These are phyloP conservation scores for Bagarius yarrelli DNA, from an alignment of 2,113 vertebrate species.

Conservation along the genomic window DNA sequence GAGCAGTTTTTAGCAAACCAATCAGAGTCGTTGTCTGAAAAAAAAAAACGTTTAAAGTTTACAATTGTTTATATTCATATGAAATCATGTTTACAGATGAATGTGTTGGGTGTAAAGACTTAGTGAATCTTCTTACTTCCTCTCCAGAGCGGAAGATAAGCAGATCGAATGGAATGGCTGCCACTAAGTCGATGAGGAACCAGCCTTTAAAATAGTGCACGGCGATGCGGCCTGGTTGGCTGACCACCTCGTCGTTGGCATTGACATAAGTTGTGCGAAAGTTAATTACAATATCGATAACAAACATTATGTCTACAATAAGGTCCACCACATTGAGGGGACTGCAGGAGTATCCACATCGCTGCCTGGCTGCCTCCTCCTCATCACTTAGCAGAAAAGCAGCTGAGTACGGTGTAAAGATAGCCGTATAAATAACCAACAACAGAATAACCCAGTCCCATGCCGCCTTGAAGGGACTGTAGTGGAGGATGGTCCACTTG, in stretches of 20 bases:
- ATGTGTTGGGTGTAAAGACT: background rate
- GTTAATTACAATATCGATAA: slow-evolving; percentile 89
- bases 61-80: background rate
- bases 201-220: slow-evolving; percentile 93
- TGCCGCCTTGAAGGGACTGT: slow-evolving; percentile 90
- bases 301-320: slow-evolving; percentile 92
- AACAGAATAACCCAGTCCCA: slow-evolving; percentile 93
- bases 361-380: slow-evolving; percentile 66
- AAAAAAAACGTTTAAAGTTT: background rate
- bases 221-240: slow-evolving; percentile 81
- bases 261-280: slow-evolving; percentile 92
- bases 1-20: slow-evolving; percentile 85
- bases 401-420: slow-evolving; percentile 86
- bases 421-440: slow-evolving; percentile 86
- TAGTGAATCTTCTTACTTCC: slow-evolving; percentile 68
- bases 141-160: slow-evolving; percentile 88
- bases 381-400: slow-evolving; percentile 83
- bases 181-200: slow-evolving; percentile 94
- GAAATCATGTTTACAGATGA: background rate
- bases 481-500: slow-evolving; percentile 88
- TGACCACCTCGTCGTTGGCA: slow-evolving; percentile 88
- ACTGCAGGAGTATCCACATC: slow-evolving; percentile 81
- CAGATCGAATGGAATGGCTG: slow-evolving; percentile 87
- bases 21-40: slow-evolving; percentile 76
- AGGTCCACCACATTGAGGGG: slow-evolving; percentile 84